Evolutionary conservation across 1,140 invertebrate genomes (phyloP).

Genomic region (Eumaeus atala): DNA sequence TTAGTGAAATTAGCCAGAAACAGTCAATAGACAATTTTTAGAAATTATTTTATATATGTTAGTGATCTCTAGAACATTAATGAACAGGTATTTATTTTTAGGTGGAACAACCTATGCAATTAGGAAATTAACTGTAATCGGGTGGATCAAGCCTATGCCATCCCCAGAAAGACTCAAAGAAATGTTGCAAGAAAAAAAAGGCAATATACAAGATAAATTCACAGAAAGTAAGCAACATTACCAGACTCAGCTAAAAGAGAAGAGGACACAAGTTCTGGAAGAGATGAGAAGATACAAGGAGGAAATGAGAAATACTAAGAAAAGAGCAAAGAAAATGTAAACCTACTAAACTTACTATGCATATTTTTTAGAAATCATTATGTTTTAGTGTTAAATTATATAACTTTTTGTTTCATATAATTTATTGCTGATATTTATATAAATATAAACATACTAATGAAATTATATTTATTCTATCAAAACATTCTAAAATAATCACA

Average conservation of each 20-base stretch:
- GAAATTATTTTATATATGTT: too few relatives aligned
- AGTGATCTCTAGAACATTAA: background rate
- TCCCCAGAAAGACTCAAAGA: conserved; percentile 76
- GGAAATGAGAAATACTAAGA: conserved; percentile 69
- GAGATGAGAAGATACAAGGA: conserved; percentile 69
- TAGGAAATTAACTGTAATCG: conserved; percentile 78
- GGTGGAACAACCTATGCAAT: conserved; percentile 83
- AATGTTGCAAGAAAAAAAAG: conserved; percentile 76
- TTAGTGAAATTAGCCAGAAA: too few relatives aligned
- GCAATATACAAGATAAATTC: conserved; percentile 70
- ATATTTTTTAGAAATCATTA: background rate
- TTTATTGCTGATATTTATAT: conserved; percentile 48
- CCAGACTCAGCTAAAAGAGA: conserved; percentile 55
- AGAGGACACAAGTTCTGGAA: conserved; percentile 65
- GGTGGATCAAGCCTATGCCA: conserved; percentile 81
- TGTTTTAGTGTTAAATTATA: background rate
- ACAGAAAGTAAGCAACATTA: conserved; percentile 69
- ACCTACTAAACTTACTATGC: background rate
- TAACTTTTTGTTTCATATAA: conserved; percentile 30
- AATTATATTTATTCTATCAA: conserved; percentile 40
- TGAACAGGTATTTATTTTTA: conserved; percentile 32
- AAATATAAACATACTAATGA: conserved; percentile 56
- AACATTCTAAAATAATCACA: conserved; percentile 47
- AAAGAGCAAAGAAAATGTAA: conserved; percentile 66
- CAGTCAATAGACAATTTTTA: too few relatives aligned